Conservation (phyloP, 2,797 vertebrate species). For the Acanthiza pusilla region DNA sequence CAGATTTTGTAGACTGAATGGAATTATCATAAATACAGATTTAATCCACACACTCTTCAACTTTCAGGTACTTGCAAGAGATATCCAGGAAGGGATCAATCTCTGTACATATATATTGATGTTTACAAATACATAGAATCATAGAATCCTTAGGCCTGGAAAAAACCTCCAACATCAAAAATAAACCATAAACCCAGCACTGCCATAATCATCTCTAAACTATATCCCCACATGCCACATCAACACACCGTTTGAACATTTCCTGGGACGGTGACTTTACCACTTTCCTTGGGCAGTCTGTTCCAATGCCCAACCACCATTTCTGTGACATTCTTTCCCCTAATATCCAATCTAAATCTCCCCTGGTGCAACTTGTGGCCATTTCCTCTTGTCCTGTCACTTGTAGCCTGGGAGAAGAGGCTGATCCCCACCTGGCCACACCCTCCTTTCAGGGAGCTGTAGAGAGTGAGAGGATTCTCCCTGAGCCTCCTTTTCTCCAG, state of each 20-base stretch:
- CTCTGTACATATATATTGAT: background rate
- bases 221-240: background rate
- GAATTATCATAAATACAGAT: background rate
- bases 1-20: background rate
- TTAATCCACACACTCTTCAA: background rate
- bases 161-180: background rate
- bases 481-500: background rate
- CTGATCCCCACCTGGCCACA: rapidly evolving
- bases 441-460: background rate
- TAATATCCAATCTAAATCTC: background rate
- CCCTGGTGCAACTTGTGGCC: background rate
- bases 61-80: background rate
- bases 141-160: background rate
- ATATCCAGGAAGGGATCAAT: background rate
- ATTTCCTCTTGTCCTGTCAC: background rate
- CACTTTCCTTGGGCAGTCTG: background rate
- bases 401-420: background rate
- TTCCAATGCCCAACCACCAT: background rate
- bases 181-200: background rate
- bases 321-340: background rate
- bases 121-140: background rate
- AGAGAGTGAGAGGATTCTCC: rapidly evolving
- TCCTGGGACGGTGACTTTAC: background rate
- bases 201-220: background rate
- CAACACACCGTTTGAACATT: background rate